These are phyloP conservation scores for Tricholauxania praeusta DNA, from an alignment of 2,888 invertebrate species.

Conservation along the genomic window DNA sequence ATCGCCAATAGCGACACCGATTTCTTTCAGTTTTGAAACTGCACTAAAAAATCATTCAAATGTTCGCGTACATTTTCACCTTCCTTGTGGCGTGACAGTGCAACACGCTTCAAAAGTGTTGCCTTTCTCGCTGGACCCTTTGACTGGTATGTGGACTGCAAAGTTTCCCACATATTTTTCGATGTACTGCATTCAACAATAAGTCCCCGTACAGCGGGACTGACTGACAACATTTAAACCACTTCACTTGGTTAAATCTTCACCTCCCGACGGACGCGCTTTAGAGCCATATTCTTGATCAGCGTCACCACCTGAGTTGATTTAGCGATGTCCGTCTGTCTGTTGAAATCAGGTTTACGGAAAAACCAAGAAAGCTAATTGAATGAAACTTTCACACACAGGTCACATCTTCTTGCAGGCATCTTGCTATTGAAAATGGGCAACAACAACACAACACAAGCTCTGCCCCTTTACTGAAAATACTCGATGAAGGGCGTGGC, in stretches of 20 bases:
- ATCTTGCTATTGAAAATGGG: too few species aligned
- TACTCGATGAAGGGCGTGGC: too few species aligned
- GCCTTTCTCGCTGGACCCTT: conserved; percentile 64
- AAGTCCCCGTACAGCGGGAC: conserved; percentile 55
- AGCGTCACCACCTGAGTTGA: too few species aligned
- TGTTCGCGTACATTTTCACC: conserved; percentile 57
- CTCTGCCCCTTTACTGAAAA: too few species aligned
- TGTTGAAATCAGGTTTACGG: too few species aligned
- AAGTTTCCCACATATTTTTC: conserved; percentile 59
- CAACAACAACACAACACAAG: too few species aligned
- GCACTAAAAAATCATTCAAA: conserved; percentile 59
- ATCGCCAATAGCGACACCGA: conserved; percentile 54
- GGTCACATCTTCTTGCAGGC: too few species aligned
- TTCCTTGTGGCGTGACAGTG: conserved; percentile 58
- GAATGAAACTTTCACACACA: too few species aligned
- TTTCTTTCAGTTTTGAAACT: conserved; percentile 59
- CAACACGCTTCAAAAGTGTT: conserved; percentile 61
- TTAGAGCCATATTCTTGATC: conserved; percentile 31
- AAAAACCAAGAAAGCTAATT: too few species aligned
- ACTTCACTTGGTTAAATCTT: conserved; percentile 28
- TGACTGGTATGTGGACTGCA: conserved; percentile 61
- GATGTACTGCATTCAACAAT: conserved; percentile 54
- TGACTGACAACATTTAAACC: conserved; percentile 42
- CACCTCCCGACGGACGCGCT: conserved; percentile 11
- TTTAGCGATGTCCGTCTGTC: too few species aligned